phyloP scores from a whole-genome alignment of 2,888 invertebrate genomes.

The Sinelater perroti region DNA sequence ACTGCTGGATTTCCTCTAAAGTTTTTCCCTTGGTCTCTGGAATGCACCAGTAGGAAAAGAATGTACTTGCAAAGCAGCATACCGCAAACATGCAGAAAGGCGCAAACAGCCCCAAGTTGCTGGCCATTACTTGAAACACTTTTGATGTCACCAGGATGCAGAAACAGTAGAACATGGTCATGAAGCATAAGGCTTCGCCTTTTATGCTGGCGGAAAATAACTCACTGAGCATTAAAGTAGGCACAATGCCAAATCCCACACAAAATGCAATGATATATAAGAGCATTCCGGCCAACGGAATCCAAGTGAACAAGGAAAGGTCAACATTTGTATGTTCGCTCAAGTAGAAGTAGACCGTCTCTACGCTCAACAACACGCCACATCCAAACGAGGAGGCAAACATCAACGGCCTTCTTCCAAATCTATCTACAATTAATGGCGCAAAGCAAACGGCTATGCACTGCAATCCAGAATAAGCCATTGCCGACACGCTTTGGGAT shows the following conservation, averaged over 20 bases:
- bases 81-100: conserved; percentile 28
- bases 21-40: conserved; percentile 43
- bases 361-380: conserved; percentile 39
- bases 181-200: conserved; percentile 30
- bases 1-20: conserved; percentile 42
- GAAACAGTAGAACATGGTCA: conserved; percentile 24
- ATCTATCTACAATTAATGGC: conserved; percentile 39
- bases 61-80: conserved; percentile 27
- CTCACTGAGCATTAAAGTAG: conserved; percentile 45
- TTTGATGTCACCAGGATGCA: conserved; percentile 34
- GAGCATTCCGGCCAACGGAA: conserved; percentile 52
- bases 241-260: conserved; percentile 49
- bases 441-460: conserved; percentile 31
- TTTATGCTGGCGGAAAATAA: conserved; percentile 39
- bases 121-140: conserved; percentile 38
- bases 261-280: conserved; percentile 41
- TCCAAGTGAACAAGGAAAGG: conserved; percentile 45
- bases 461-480: conserved; percentile 46
- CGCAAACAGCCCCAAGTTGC: conserved; percentile 34
- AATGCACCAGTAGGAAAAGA: conserved; percentile 38
- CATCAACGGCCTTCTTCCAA: conserved; percentile 47
- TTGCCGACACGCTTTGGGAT: conserved; percentile 49
- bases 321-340: conserved; percentile 42
- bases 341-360: conserved; percentile 48
- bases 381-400: conserved; percentile 44